Conservation (phyloP, 2,888 invertebrate genomes). For the Plagodis pulveraria region DNA sequence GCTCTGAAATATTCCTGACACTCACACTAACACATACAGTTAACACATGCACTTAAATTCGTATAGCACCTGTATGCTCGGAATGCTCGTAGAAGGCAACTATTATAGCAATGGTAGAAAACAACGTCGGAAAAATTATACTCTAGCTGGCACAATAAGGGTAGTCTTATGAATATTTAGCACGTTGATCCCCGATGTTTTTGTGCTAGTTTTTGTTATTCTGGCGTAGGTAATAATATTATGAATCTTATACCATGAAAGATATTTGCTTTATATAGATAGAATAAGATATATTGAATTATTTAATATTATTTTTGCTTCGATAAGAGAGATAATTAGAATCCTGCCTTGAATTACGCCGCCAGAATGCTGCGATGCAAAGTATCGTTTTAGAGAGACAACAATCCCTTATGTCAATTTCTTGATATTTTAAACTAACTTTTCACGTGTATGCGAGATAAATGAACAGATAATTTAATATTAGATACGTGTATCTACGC, state of each 20-base stretch:
- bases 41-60: constrained; percentile 14
- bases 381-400: too few relatives aligned
- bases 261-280: too few relatives aligned
- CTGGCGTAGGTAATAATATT: constrained; percentile 19
- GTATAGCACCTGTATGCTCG: constrained; percentile 17
- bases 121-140: constrained; percentile 33
- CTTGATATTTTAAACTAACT: too few relatives aligned
- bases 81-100: constrained; percentile 22
- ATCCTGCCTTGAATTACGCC: too few relatives aligned
- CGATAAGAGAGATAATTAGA: too few relatives aligned
- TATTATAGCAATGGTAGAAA: constrained; percentile 21
- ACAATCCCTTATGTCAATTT: too few relatives aligned
- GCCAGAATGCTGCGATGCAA: too few relatives aligned
- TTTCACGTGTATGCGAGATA: constrained; percentile 8
- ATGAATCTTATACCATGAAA: constrained; percentile 1
- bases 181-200: constrained; percentile 23
- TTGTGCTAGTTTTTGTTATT: constrained; percentile 21
- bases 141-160: constrained; percentile 29
- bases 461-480: constrained; percentile 8
- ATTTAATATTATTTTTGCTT: too few relatives aligned
- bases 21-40: constrained; percentile 30
- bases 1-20: constrained; percentile 69
- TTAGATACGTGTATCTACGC: constrained; percentile 2
- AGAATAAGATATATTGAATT: too few relatives aligned
- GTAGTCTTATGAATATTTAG: constrained; percentile 37